Evolutionary conservation across 2,113 vertebrate species (phyloP), one percentile per base, ranked within the genome.

Genomic region (Jaculus jaculus): DNA sequence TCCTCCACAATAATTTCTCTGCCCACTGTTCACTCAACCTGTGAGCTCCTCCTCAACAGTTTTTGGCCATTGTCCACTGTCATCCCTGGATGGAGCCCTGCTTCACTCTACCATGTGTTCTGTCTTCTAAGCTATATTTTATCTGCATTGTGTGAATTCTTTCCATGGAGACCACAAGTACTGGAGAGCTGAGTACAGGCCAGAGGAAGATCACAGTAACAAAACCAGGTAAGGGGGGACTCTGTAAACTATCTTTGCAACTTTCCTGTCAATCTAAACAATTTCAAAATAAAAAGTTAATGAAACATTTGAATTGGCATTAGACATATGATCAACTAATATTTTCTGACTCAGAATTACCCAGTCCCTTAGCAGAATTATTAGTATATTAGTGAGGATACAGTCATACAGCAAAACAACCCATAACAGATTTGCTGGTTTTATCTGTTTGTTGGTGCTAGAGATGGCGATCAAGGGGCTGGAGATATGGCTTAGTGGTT

Each of bases 181-280:
- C 54, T 37, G 23, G 34, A 58, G 58, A 37, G 58, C 51, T 58
- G 34, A 26, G n/a, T 21, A 30, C n/a, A 39, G 6, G 61, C 26
- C 58, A 39, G n/a, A 81, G 24, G 79, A 5, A 16, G 34, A 63
- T 8, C 6, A 32, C 26, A 12, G n/a, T 37, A 23, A 61, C 23
- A 34, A 61, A 17, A 86, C 21, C 30, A 10, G 17, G 30, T 61
- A 42, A 32, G 66, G 1, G 24, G 28, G 10, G 11, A 42, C 5
- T 30, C 5, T 26, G 30, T 21, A 34, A 28, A 92, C 5, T 30
- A 58, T 73, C 32, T 90, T 77, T 81, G 32, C n/a, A 73, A 91
- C 20, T 77, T 84, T 92, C 77, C 66, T 61, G 3, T 89, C 89
- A 87, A 83, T 84, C 63, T 71, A 92, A 92, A 94, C 18, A 81